Evolutionary conservation across 2,113 vertebrate species (phyloP), one percentile per base, ranked within the genome.

Genomic region (Saccopteryx leptura): DNA sequence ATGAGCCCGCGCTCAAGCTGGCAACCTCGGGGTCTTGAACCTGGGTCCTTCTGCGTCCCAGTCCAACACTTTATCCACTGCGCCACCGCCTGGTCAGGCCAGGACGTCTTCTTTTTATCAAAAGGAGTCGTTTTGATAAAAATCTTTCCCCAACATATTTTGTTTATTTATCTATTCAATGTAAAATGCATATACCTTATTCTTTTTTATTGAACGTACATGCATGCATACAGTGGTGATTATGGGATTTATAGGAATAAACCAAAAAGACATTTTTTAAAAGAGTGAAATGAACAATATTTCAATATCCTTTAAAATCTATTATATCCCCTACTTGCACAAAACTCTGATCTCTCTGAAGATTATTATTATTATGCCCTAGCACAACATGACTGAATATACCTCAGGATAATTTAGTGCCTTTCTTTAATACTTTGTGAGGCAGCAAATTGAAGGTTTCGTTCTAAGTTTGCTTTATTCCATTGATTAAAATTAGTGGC

Each of bases 401-500:
- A 17, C 19, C 7, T 74, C 15, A 24, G 61, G 80, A 60, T 54
- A 69, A 71, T 90, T 90, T 83, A 93, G 69, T 86, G 26, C 63
- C 15, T 63, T 74, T 7, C 83, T 83, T 83, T 87, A 82, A 87
- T 52, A 69, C 54, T 8, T 66, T 56, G 10, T 52, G 54, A 91
- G 60, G 48, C 9, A 80, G 52, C 8, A 87, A 95, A 93, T 87
- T 83, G 52, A 83, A 95, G 94, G 90, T 86, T 86, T 81, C 14
- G 10, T 50, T 88, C 56, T 66, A 61, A 76, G 56, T 74, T 60
- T 91, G 33, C 23, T 83, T 90, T 79, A 54, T 68, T 52, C 79
- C 46, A 21, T 79, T 93, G 92, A 94, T 94, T 93, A 93, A 91
- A 92, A 97, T 94, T 60, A 65, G 63, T 46, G 65, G 63, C 28